A percentile compares a stretch with the other conserved stretches of the same genome.
phyloP scores from a whole-genome alignment of 2,113 vertebrate genomes.

The Silurus asotus region DNA sequence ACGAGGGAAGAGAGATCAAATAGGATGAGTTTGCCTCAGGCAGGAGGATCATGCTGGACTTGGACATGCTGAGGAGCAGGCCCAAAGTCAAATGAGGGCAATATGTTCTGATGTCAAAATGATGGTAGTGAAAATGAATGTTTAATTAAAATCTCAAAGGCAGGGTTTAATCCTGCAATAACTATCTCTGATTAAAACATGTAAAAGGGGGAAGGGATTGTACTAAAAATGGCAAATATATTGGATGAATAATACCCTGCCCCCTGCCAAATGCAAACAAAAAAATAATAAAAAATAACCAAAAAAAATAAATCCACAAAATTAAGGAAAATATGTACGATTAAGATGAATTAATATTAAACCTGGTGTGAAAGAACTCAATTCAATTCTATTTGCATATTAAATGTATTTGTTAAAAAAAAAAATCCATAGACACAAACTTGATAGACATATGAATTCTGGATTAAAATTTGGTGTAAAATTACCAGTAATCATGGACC shows the following conservation, averaged over 20 bases:
- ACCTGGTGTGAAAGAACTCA: too few species aligned
- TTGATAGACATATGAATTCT: too few species aligned
- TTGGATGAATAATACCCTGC: background rate
- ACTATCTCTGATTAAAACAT: conserved; percentile 12
- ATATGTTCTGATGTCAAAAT: conserved; percentile 28
- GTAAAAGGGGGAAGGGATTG: background rate
- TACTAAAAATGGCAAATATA: background rate
- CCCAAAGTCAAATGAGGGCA: conserved; percentile 43
- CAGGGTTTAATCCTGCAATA: conserved; percentile 20
- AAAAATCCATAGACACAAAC: too few species aligned
- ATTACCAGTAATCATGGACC: too few species aligned
- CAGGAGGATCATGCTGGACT: conserved; percentile 10
- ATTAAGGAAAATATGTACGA: too few species aligned
- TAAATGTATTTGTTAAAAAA: too few species aligned
- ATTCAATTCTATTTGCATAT: too few species aligned
- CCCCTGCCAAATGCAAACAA: background rate
- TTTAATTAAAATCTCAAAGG: conserved; percentile 25
- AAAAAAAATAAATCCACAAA: too few species aligned
- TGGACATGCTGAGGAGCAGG: conserved; percentile 29
- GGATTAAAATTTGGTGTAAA: too few species aligned
- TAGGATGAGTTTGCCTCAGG: conserved; percentile 30
- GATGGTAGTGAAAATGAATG: conserved; percentile 23
- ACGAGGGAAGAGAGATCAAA: conserved; percentile 16
- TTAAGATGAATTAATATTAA: too few species aligned
- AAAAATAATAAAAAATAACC: too few species aligned